phyloP scores from a whole-genome alignment of 2,113 vertebrate genomes.

The Peromyscus leucopus region DNA sequence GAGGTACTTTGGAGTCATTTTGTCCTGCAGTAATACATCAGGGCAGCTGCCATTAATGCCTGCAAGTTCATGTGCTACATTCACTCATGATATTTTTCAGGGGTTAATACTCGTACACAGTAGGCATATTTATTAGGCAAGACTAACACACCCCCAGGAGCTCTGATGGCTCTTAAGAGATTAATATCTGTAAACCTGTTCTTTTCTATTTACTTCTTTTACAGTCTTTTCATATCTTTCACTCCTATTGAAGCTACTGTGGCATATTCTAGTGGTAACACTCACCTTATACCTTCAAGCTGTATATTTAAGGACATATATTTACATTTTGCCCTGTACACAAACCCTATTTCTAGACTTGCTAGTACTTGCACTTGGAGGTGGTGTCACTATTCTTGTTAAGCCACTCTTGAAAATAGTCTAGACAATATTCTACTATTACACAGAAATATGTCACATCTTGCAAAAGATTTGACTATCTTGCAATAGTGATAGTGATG shows the following conservation, averaged over 20 bases:
- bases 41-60: slow-evolving; percentile 71
- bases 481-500: slow-evolving; percentile 54
- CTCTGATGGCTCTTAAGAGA: slow-evolving; percentile 75
- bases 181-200: slow-evolving; percentile 64
- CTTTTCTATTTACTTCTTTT: slow-evolving; percentile 50
- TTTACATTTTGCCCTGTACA: slow-evolving; percentile 12
- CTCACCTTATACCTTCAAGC: neutral
- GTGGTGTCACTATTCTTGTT: slow-evolving; percentile 25
- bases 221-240: neutral
- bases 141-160: slow-evolving; percentile 69
- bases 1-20: slow-evolving; percentile 76
- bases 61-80: slow-evolving; percentile 67
- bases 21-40: slow-evolving; percentile 66
- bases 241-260: neutral
- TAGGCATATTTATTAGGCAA: slow-evolving; percentile 69
- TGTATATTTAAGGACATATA: slow-evolving; percentile 7
- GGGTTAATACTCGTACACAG: slow-evolving; percentile 67
- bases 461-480: slow-evolving; percentile 64
- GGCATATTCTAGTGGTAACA: slow-evolving; percentile 12
- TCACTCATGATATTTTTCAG: slow-evolving; percentile 66
- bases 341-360: slow-evolving; percentile 40
- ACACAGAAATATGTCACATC: slow-evolving; percentile 53
- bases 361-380: slow-evolving; percentile 33
- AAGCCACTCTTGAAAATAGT: slow-evolving; percentile 37
- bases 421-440: slow-evolving; percentile 63